Evolutionary conservation across 2,888 invertebrate species (phyloP).

Genomic region (Papilio demoleus): DNA sequence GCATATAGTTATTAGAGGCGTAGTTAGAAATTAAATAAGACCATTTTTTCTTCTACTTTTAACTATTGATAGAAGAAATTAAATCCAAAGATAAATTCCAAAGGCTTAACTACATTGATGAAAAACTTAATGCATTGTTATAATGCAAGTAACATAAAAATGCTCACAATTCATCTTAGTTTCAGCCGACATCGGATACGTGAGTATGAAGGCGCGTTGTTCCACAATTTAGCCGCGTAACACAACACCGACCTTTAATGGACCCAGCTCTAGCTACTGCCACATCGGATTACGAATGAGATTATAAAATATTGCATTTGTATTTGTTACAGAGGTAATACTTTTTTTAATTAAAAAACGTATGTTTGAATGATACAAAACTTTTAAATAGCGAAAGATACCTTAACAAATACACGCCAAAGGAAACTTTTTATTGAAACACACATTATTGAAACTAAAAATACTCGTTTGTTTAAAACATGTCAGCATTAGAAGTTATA

Average conservation of each 20-base stretch:
- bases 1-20: background rate
- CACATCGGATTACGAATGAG: constrained; percentile 32
- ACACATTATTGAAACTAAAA: too few relatives aligned
- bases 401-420: too few relatives aligned
- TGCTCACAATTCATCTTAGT: constrained; percentile 53
- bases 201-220: constrained; percentile 65
- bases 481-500: too few relatives aligned
- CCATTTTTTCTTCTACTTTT: background rate
- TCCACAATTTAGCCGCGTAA: constrained; percentile 78
- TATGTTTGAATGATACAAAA: too few relatives aligned
- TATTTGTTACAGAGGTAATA: background rate
- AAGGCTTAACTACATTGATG: too few relatives aligned
- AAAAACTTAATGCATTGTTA: too few relatives aligned
- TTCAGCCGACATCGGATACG: constrained; percentile 62
- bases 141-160: too few relatives aligned
- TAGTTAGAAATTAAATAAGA: background rate
- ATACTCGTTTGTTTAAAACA: too few relatives aligned
- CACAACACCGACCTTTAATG: constrained; percentile 67
- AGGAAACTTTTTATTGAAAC: too few relatives aligned
- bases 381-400: too few relatives aligned
- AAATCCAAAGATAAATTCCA: background rate
- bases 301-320: constrained; percentile 16
- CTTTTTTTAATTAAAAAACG: background rate
- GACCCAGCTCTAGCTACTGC: constrained; percentile 53
- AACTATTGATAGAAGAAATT: background rate